These are phyloP conservation scores for Platynereis dumerilii DNA, from an alignment of 2,888 invertebrate species.

Conservation along the genomic window DNA sequence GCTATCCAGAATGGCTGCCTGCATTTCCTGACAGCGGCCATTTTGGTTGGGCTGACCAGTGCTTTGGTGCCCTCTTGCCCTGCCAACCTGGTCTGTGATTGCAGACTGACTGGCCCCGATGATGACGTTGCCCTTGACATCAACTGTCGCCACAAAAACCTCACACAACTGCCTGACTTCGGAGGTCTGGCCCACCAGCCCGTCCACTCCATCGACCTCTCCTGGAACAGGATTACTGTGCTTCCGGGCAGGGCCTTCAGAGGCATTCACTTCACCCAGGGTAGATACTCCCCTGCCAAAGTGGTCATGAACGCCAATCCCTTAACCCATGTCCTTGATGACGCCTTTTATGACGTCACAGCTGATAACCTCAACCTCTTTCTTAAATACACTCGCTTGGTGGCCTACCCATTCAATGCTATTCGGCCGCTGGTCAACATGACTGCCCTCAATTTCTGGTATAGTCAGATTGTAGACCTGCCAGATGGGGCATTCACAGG, in stretches of 20 bases:
- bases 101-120: neutral
- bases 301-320: neutral
- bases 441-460: neutral
- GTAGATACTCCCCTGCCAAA: neutral
- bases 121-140: neutral
- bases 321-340: neutral
- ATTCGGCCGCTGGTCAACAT: neutral
- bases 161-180: neutral
- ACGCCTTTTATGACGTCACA: neutral
- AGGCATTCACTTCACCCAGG: neutral
- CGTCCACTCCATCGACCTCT: neutral
- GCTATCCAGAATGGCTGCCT: too few species aligned
- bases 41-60: too few species aligned
- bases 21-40: too few species aligned
- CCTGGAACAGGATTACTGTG: conserved; percentile 5
- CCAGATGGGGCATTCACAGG: neutral
- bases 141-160: neutral
- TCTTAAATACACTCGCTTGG: neutral
- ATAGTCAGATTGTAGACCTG: neutral
- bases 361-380: neutral
- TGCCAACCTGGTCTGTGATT: too few species aligned
- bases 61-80: too few species aligned
- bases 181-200: neutral
- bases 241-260: neutral
- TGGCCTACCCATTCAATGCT: neutral